phyloP scores from a whole-genome alignment of 2,113 vertebrate genomes.

The Hypomesus transpacificus region DNA sequence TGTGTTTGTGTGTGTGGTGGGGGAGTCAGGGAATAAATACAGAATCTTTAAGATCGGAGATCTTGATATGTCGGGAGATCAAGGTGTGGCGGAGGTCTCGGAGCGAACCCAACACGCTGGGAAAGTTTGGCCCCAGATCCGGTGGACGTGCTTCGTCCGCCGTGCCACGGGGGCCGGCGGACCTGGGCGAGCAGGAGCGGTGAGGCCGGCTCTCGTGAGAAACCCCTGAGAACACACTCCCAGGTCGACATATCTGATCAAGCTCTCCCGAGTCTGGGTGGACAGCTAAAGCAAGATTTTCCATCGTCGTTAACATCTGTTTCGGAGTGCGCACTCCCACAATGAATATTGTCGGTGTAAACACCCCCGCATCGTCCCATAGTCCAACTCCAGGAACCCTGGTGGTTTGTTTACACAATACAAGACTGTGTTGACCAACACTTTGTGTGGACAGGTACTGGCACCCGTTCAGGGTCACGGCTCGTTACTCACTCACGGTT shows the following conservation, averaged over 20 bases:
- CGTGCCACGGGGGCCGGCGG: no score
- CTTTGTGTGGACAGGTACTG: conserved; percentile 21
- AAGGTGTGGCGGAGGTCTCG: neutral
- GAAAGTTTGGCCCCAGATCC: no score
- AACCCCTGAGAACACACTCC: no score
- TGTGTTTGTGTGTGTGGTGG: no score
- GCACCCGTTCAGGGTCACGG: neutral
- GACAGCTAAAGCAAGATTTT: conserved; percentile 2
- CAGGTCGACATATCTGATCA: no score
- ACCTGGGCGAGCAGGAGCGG: no score
- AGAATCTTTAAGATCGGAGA: no score
- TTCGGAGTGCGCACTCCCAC: conserved; percentile 31
- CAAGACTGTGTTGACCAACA: conserved; percentile 47
- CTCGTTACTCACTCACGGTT: no score
- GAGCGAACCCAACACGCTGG: neutral
- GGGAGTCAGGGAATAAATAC: no score
- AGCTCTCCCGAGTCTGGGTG: neutral
- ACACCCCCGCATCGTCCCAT: conserved; percentile 16
- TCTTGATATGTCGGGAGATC: neutral
- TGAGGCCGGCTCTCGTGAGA: no score
- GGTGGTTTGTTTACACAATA: conserved; percentile 38
- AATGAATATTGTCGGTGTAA: conserved; percentile 32
- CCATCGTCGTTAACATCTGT: conserved; percentile 33
- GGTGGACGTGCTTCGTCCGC: no score
- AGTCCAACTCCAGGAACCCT: conserved; percentile 24